These are phyloP conservation scores for Cottoperca gobio DNA, from an alignment of 2,797 vertebrate genomes.

Conservation along the genomic window DNA sequence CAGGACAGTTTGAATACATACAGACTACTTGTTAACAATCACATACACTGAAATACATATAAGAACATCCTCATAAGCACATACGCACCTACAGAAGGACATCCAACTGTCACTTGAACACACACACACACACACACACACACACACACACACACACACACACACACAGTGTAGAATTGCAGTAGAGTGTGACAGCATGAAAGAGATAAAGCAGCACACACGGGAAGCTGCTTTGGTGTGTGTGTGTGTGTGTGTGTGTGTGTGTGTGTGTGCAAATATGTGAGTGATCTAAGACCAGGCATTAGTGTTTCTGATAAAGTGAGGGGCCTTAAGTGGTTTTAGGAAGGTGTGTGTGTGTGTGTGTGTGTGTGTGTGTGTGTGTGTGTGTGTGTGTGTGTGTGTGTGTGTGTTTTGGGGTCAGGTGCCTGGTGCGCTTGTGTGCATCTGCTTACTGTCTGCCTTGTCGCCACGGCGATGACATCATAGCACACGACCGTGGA, in stretches of 20 bases:
- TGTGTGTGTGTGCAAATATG: slow-evolving; percentile 51
- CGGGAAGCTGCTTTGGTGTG: slow-evolving; percentile 39
- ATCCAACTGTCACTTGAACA: slow-evolving; percentile 31
- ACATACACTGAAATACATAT: slow-evolving; percentile 32
- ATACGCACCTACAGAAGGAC: slow-evolving; percentile 29
- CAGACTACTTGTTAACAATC: slow-evolving; percentile 56
- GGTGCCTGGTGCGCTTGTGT: slow-evolving; percentile 72
- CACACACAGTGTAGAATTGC: slow-evolving; percentile 40
- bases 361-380: slow-evolving; percentile 11
- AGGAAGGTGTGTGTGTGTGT: slow-evolving; percentile 41
- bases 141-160: slow-evolving; percentile 30
- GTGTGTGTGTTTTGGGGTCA: slow-evolving; percentile 67
- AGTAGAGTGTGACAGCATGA: slow-evolving; percentile 46
- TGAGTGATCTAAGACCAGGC: slow-evolving; percentile 72
- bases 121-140: slow-evolving; percentile 31
- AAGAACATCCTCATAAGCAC: slow-evolving; percentile 34
- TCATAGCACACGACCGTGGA: slow-evolving; percentile 77
- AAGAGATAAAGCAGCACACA: slow-evolving; percentile 67
- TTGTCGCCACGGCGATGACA: slow-evolving; percentile 76
- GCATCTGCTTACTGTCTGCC: slow-evolving; percentile 78
- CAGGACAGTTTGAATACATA: slow-evolving; percentile 34
- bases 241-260: neutral
- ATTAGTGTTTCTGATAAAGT: slow-evolving; percentile 76
- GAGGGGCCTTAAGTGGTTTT: slow-evolving; percentile 76
- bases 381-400: slow-evolving; percentile 38